Evolutionary conservation across 2,113 vertebrate species (phyloP).

Genomic region (Peromyscus leucopus): DNA sequence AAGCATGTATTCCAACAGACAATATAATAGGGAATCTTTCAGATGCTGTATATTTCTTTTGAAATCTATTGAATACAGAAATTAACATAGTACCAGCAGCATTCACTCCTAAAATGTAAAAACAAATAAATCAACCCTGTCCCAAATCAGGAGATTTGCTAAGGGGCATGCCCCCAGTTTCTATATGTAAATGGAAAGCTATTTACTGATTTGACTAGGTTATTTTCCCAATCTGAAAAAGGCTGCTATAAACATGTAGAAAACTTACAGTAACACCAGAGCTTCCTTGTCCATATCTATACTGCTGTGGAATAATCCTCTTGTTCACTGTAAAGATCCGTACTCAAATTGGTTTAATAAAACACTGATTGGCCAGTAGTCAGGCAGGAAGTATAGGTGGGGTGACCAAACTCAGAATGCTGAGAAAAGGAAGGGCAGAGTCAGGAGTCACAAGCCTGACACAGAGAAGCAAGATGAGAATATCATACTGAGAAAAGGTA

Average conservation of each 20-base stretch:
- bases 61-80: conserved; percentile 24
- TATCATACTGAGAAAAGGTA: too few relatives aligned
- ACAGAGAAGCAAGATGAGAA: too few relatives aligned
- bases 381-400: too few relatives aligned
- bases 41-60: background rate
- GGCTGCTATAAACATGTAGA: background rate
- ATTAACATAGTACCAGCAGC: background rate
- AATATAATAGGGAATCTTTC: background rate
- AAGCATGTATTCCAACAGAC: background rate
- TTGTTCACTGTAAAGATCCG: too few relatives aligned
- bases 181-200: background rate
- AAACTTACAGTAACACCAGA: background rate
- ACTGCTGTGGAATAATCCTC: too few relatives aligned
- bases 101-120: background rate
- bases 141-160: background rate
- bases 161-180: background rate
- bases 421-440: too few relatives aligned
- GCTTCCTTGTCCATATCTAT: background rate
- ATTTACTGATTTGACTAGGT: background rate
- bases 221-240: conserved; percentile 15
- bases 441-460: too few relatives aligned
- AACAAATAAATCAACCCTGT: background rate
- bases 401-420: too few relatives aligned
- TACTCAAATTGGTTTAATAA: too few relatives aligned
- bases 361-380: too few relatives aligned